phyloP scores from a whole-genome alignment of 2,113 vertebrate species.

The Eidolon helvum region DNA sequence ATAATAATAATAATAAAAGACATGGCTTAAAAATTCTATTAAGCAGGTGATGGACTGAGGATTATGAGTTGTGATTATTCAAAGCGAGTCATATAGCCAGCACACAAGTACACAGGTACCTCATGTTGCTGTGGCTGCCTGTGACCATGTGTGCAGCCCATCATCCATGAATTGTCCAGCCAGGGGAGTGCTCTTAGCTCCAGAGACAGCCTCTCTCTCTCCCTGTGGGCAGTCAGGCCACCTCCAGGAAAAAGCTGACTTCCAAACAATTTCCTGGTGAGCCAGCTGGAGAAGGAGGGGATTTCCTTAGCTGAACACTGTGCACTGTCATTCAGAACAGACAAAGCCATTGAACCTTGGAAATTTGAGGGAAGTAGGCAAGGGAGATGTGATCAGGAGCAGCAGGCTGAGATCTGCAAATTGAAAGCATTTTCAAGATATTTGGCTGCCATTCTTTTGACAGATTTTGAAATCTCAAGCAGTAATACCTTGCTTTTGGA shows the following conservation, averaged over 20 bases:
- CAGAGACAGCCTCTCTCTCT: background rate
- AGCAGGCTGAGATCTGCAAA: background rate
- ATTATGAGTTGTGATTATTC: background rate
- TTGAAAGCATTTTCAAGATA: background rate
- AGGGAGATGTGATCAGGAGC: background rate
- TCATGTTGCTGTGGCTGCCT: background rate
- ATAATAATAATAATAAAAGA: background rate
- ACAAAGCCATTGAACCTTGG: background rate
- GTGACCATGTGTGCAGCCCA: background rate
- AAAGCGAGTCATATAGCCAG: background rate
- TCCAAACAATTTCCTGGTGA: constrained; percentile 62
- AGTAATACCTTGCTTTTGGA: background rate
- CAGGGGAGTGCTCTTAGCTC: background rate
- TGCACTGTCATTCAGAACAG: background rate
- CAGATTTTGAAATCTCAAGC: background rate
- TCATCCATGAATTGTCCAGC: background rate
- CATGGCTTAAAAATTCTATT: background rate
- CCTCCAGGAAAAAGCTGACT: constrained; percentile 57
- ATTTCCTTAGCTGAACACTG: constrained; percentile 53
- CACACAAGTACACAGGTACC: background rate
- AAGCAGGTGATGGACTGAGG: background rate
- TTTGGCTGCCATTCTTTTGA: background rate
- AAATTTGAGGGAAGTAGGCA: background rate
- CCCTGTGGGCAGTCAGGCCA: background rate
- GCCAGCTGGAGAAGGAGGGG: constrained; percentile 53